Base-by-base conservation (phyloP, 2,113 vertebrate species). In the Piprites chloris region DNA sequence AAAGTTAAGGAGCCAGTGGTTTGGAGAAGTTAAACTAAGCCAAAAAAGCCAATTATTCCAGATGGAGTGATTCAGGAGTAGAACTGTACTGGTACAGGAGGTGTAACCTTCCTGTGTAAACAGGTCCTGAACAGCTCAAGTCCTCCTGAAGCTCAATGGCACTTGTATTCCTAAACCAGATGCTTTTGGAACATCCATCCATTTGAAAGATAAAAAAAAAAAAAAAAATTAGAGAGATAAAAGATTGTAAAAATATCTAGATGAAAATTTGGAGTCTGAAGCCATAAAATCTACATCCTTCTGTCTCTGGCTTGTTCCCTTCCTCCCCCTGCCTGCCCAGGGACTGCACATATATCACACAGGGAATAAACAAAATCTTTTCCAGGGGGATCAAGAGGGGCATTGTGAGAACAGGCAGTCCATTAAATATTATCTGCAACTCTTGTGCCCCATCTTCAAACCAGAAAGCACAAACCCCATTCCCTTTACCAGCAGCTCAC, bases 361-460 rank as follows among this genome's bases (percentile, higher is more conserved):
- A n/a, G 41, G 46, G 63, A 88, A 90, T 82, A 94, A 96, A 93
- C 88, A 75, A 53, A 78, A 65, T 11, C 56, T 88, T 76, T 56
- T 71, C 95, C 85, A 96, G 86, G 80, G 63, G 84, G 85, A 91
- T 69, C 96, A 90, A 95, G 89, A 97, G 85, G 93, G 87, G 93
- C 88, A 86, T 19, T 93, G 72, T 81, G 72, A 86, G 90, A 87
- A 90, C 88, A 96, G 85, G 96, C 75, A 97, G 96, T 96, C 94
- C 95, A 72, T 96, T 97, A 95, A 93, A 46, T 66, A 93, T 89
- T 93, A 92, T 96, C 92, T 89, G 90, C 62, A 85, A 68, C 62
- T 55, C 73, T 53, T 15, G 49, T 78, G 53, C 69, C 78, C 81
- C 63, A 85, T 84, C 68, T 89, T 84, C 37, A 78, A 96, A 84